phyloP scores from a whole-genome alignment of 1,140 invertebrate genomes.

The Argopecten irradians region DNA sequence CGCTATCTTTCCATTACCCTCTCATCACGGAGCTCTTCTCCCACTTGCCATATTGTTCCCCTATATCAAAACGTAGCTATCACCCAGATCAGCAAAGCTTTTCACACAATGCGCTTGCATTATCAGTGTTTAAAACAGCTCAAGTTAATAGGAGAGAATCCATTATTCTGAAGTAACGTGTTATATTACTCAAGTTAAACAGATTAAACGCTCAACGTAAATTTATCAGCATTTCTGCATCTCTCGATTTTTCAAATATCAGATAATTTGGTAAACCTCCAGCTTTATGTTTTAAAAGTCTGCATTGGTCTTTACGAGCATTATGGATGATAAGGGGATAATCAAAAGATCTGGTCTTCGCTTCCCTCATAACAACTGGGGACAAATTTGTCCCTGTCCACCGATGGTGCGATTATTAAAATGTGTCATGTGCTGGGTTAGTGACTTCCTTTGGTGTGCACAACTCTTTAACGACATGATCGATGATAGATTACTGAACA shows the following conservation, averaged over 20 bases:
- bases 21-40: background rate
- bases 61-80: conserved; percentile 11
- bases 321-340: background rate
- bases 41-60: background rate
- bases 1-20: background rate
- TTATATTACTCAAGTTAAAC: conserved; percentile 19
- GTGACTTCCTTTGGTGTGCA: background rate
- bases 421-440: conserved; percentile 11
- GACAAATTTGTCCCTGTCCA: conserved; percentile 6
- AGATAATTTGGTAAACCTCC: conserved; percentile 17
- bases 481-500: background rate
- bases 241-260: conserved; percentile 2
- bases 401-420: background rate
- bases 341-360: background rate
- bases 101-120: conserved; percentile 7
- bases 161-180: conserved; percentile 15
- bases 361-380: background rate
- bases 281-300: conserved; percentile 10
- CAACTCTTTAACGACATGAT: background rate
- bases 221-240: background rate
- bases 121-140: conserved; percentile 9
- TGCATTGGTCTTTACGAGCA: background rate
- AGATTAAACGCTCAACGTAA: conserved; percentile 18
- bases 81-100: conserved; percentile 20
- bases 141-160: conserved; percentile 2